phyloP scores from a whole-genome alignment of 2,888 invertebrate genomes.

The Aspidiotus destructor region DNA sequence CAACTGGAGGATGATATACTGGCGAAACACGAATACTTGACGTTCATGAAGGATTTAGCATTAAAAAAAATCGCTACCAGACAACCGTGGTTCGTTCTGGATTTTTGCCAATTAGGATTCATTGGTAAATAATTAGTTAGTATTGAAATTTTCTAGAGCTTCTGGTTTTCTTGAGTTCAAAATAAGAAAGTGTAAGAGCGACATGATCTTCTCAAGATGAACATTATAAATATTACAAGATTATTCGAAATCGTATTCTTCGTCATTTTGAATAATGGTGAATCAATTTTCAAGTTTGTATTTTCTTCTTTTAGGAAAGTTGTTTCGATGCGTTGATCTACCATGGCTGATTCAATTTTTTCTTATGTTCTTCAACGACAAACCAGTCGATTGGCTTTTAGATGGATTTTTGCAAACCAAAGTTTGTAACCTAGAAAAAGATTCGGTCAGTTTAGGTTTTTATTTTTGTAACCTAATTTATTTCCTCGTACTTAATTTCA shows the following conservation, averaged over 20 bases:
- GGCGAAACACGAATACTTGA: slow-evolving; percentile 72
- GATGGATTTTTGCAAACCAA: slow-evolving; percentile 81
- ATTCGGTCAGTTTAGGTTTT: slow-evolving; percentile 46
- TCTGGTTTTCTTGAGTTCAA: too few relatives aligned
- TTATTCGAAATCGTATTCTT: too few relatives aligned
- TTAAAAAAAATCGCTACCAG: slow-evolving; percentile 63
- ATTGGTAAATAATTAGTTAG: slow-evolving; percentile 52
- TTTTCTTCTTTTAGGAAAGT: slow-evolving; percentile 53
- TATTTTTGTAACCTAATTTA: neutral
- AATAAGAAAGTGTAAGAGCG: too few relatives aligned
- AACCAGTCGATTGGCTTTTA: slow-evolving; percentile 94
- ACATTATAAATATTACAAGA: too few relatives aligned
- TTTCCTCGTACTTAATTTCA: neutral
- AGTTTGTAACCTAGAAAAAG: slow-evolving; percentile 74
- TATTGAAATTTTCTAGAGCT: too few relatives aligned
- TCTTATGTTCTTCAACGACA: slow-evolving; percentile 88
- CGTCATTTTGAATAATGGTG: too few relatives aligned
- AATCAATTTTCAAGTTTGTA: too few relatives aligned
- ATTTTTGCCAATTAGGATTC: slow-evolving; percentile 88
- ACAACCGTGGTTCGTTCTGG: slow-evolving; percentile 79
- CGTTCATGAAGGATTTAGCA: slow-evolving; percentile 74
- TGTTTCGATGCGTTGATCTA: slow-evolving; percentile 81
- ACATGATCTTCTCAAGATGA: too few relatives aligned
- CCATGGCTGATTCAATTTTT: slow-evolving; percentile 83
- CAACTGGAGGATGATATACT: slow-evolving; percentile 91